Conservation (phyloP, 2,888 invertebrate species). For the Synergus itoensis region DNA sequence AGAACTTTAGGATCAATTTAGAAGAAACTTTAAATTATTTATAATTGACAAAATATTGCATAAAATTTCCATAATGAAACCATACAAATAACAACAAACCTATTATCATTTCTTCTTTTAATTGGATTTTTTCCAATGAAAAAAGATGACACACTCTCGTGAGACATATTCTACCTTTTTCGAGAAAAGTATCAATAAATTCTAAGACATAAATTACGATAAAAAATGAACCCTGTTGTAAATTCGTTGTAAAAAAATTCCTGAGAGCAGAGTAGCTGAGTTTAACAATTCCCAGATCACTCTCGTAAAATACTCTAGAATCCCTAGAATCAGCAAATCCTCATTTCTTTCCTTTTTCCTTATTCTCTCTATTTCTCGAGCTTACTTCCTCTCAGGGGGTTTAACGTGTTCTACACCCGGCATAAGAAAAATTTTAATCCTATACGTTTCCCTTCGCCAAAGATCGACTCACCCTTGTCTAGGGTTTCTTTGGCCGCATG, state of each 20-base stretch:
- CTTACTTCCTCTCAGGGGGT: neutral
- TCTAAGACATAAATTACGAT: too few relatives aligned
- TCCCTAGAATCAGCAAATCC: neutral
- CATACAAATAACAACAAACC: too few relatives aligned
- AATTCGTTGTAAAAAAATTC: neutral
- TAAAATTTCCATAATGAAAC: too few relatives aligned
- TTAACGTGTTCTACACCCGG: neutral
- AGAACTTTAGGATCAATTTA: too few relatives aligned
- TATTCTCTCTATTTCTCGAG: neutral
- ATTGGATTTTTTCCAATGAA: neutral
- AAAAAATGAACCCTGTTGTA: neutral
- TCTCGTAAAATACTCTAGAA: neutral
- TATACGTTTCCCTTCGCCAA: constrained; percentile 34
- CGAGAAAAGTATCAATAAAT: neutral
- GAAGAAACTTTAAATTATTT: too few relatives aligned
- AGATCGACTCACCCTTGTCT: constrained; percentile 79
- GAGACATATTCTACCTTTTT: neutral
- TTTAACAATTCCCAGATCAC: neutral
- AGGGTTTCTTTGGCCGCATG: constrained; percentile 81
- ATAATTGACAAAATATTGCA: too few relatives aligned
- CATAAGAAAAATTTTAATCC: neutral
- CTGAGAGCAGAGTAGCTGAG: neutral
- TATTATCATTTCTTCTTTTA: neutral
- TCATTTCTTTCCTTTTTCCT: neutral
- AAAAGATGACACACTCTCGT: neutral